Conservation (phyloP, 2,797 vertebrate genomes). For the Trachurus trachurus region DNA sequence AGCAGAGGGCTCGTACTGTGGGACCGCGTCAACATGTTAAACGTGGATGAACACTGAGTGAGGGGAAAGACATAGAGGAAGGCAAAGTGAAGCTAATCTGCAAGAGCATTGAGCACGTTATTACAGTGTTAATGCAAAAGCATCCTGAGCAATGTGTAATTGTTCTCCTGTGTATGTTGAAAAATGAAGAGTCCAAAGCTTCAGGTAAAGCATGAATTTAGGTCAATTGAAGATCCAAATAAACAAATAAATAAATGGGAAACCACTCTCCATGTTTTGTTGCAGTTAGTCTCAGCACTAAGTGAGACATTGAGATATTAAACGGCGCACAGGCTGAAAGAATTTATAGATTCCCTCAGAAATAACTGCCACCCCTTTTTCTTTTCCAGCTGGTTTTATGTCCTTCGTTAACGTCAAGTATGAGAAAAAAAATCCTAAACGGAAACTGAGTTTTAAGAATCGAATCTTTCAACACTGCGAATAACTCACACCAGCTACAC, state of each 20-base stretch:
- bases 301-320: constrained; percentile 38
- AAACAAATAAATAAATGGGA: too few relatives aligned
- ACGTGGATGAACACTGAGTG: background rate
- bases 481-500: constrained; percentile 75
- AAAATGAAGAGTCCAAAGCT: constrained; percentile 16
- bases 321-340: constrained; percentile 35
- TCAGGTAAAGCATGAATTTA: constrained; percentile 3
- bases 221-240: constrained; percentile 20
- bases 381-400: constrained; percentile 63
- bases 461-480: constrained; percentile 74
- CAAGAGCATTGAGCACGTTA: background rate
- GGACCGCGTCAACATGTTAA: constrained; percentile 23
- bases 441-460: constrained; percentile 72
- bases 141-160: background rate
- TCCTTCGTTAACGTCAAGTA: constrained; percentile 56
- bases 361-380: constrained; percentile 44
- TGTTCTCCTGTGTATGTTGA: background rate
- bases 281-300: constrained; percentile 22
- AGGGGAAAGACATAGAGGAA: background rate
- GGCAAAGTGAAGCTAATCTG: background rate
- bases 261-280: constrained; percentile 12
- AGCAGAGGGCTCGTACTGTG: constrained; percentile 9
- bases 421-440: constrained; percentile 41
- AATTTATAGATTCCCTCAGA: constrained; percentile 54
- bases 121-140: constrained; percentile 15